Evolutionary conservation across 2,797 vertebrate species (phyloP), one percentile per base, ranked within the genome.

Genomic region (Thalassophryne amazonica): DNA sequence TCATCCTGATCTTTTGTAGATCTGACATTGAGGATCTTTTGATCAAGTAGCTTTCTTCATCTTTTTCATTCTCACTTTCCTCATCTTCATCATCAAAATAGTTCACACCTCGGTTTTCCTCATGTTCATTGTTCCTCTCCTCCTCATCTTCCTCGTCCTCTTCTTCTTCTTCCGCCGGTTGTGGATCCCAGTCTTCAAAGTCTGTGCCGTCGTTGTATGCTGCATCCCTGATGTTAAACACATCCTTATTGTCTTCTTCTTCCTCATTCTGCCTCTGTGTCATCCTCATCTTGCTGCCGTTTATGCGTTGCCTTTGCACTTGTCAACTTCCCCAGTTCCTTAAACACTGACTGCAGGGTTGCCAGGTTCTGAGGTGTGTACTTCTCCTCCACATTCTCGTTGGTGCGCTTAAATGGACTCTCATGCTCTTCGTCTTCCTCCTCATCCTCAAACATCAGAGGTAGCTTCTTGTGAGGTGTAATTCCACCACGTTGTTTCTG

Each of bases 281-380:
- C 88, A 2, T 91, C 89, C 2, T 91, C 90, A 14, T 88, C 68
- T 6, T 85, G 90, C 39, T 92, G 91, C 5, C 93, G 90, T 57
- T 94, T 95, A 15, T 83, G 87, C 39, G 64, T 73, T 14, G 33
- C 16, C 32, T 70, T 88, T 1, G 80, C 46, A 1, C 64, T 78
- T 0, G 92, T 88, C 72, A 97, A 80, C 72, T 93, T 96, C 9
- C 94, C 93, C 54, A 98, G 69, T 52, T 98, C 96, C 48, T 98
- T 93, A 43, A 98, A 98, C 65, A 98, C 92, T 0, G 95, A 98
- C 75, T 98, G 94, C 67, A 98, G 77, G 0, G 95, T 98, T 2
- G 96, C 96, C 6, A 98, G 89, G 64, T 92, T 98, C 65, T 98
- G 95, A 16, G 95, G 95, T 0, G 96, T 97, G 47, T 98, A 98